phyloP scores from a whole-genome alignment of 2,797 vertebrate genomes.

The Chromobotia macracanthus region DNA sequence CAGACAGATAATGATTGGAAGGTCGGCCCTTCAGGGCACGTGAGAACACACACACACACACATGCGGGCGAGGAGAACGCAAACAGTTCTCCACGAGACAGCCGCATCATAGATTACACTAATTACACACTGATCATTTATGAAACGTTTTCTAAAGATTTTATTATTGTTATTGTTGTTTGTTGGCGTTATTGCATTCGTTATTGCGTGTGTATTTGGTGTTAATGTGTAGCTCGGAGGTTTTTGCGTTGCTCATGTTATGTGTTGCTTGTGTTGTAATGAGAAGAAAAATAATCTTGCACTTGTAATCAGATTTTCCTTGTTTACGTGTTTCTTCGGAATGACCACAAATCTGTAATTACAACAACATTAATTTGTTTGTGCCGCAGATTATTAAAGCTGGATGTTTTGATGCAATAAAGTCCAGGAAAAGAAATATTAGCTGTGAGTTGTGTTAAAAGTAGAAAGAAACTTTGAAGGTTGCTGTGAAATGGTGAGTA shows the following conservation, averaged over 20 bases:
- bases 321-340: slow-evolving; percentile 50
- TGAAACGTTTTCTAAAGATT: slow-evolving; percentile 93
- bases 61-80: slow-evolving; percentile 79
- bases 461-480: background rate
- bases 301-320: slow-evolving; percentile 53
- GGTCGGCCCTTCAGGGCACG: slow-evolving; percentile 99
- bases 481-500: background rate
- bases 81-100: slow-evolving; percentile 90
- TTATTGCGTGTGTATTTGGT: slow-evolving; percentile 70
- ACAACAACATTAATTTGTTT: slow-evolving; percentile 38
- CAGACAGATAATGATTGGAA: slow-evolving; percentile 99
- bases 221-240: slow-evolving; percentile 45
- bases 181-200: slow-evolving; percentile 84
- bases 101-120: slow-evolving; percentile 93
- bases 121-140: slow-evolving; percentile 99
- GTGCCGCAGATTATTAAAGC: slow-evolving; percentile 33
- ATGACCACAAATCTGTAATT: slow-evolving; percentile 53
- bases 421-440: background rate
- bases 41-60: slow-evolving; percentile 68
- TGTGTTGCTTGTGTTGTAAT: slow-evolving; percentile 48
- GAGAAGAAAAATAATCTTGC: slow-evolving; percentile 51
- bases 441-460: background rate
- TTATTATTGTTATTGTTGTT: slow-evolving; percentile 82
- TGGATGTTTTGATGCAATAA: slow-evolving; percentile 24
- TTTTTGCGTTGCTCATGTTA: slow-evolving; percentile 50